phyloP scores from a whole-genome alignment of 2,888 invertebrate genomes.

The Strigamia crassipes region DNA sequence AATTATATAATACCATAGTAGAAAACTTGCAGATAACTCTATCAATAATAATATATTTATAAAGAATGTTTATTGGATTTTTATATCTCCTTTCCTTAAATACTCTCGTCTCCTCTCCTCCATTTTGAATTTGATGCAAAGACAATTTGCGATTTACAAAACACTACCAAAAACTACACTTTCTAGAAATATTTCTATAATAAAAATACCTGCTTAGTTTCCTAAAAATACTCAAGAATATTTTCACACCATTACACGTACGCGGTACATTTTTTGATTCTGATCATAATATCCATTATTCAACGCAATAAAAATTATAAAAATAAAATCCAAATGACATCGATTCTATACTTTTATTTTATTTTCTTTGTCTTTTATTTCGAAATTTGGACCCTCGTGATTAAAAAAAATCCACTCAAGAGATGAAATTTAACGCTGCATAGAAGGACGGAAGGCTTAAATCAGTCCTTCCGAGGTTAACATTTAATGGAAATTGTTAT shows the following conservation, averaged over 20 bases:
- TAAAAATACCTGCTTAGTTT: constrained; percentile 6
- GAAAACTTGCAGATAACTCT: constrained; percentile 23
- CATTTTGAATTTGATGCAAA: background rate
- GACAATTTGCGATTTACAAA: background rate
- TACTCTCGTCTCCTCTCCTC: background rate
- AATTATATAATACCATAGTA: constrained; percentile 4
- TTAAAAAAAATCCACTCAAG: constrained; percentile 18
- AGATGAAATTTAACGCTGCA: background rate
- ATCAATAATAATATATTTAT: constrained; percentile 9
- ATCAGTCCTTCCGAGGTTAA: background rate
- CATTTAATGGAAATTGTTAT: background rate
- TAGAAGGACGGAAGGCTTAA: background rate
- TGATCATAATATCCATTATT: background rate
- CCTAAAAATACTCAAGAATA: constrained; percentile 30
- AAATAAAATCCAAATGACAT: background rate
- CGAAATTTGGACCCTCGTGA: background rate
- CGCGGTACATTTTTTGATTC: background rate
- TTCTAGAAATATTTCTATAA: constrained; percentile 30
- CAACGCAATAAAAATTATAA: constrained; percentile 1
- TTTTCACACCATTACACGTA: constrained; percentile 26
- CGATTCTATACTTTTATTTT: background rate
- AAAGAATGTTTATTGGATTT: background rate
- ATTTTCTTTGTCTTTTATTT: background rate
- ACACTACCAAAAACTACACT: constrained; percentile 21
- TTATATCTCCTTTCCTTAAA: background rate